Evolutionary conservation across 1,140 invertebrate species (phyloP).

Genomic region (Drosophila leontia): DNA sequence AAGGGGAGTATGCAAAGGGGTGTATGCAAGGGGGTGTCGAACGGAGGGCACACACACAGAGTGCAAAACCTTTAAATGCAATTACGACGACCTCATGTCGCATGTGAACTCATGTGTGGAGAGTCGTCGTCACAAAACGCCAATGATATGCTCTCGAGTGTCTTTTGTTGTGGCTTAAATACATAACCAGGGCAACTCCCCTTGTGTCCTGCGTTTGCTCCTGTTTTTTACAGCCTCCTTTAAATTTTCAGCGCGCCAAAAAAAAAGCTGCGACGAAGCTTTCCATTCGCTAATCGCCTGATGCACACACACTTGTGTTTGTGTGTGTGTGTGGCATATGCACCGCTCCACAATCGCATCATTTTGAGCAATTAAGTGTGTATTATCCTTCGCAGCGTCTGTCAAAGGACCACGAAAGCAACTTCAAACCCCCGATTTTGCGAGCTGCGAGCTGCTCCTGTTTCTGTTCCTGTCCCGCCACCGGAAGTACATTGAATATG

Average conservation of each 20-base stretch:
- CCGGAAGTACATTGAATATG: conserved; percentile 77
- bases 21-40: neutral
- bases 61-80: conserved; percentile 75
- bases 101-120: conserved; percentile 50
- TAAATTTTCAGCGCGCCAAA: conserved; percentile 57
- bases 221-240: conserved; percentile 16
- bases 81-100: conserved; percentile 61
- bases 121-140: conserved; percentile 57
- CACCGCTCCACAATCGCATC: conserved; percentile 73
- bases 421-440: conserved; percentile 45
- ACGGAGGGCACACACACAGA: neutral
- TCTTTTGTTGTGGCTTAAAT: conserved; percentile 79
- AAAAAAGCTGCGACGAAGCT: conserved; percentile 43
- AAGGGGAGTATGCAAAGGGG: neutral
- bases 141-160: conserved; percentile 75
- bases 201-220: conserved; percentile 3
- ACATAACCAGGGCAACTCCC: conserved; percentile 47
- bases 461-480: conserved; percentile 64
- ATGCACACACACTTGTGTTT: conserved; percentile 21
- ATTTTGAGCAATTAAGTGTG: conserved; percentile 83
- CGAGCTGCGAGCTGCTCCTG: conserved; percentile 21
- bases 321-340: conserved; percentile 57
- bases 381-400: conserved; percentile 77
- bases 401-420: conserved; percentile 75
- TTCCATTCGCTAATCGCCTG: conserved; percentile 45